Evolutionary conservation across 2,888 invertebrate genomes (phyloP), one percentile per base, ranked within the genome.

Genomic region (Cotesia congregata): DNA sequence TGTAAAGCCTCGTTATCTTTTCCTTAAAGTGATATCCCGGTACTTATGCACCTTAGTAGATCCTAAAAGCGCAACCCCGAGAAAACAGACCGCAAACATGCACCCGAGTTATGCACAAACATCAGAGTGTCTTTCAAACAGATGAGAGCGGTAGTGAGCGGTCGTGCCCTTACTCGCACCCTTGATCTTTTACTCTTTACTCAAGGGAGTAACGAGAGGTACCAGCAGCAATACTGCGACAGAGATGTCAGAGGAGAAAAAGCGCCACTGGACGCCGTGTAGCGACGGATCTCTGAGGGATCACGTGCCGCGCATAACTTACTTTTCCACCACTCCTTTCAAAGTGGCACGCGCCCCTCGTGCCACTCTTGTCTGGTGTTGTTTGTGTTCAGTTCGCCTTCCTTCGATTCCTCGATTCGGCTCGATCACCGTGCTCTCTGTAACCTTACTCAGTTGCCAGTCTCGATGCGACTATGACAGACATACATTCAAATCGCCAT

Each of bases 231-330:
- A 12, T 50, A 50, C 12, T 12, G 50, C 12, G 12, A 50, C 12
- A 50, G 64, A 61, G 62, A 60, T 50, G 73, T 72, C 67, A 15
- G 62, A 64, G 78, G 71, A 65, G 71, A 84, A 83, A 83, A 84
- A 83, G 82, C 78, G 83, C 83, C 82, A 83, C 79, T 81, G 80
- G 79, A 74, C 77, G 78, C 75, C 78, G 79, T 78, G 78, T 80
- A 82, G 78, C 83, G 82, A 83, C 82, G 83, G 84, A 85, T 84
- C 84, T 85, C 82, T 81, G 84, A 82, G 83, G 60, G 85, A 86
- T 87, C 86, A 87, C 87, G 87, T 87, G 86, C 86, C 84, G 84
- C 85, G 86, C 86, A 87, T 87, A 88, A 87, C 85, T 87, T 86
- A 85, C 85, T 85, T 87, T 86, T 86, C 86, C 86, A 82, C 86